Evolutionary conservation across 2,888 invertebrate genomes (phyloP).

Genomic region (Cremastinae sp.): DNA sequence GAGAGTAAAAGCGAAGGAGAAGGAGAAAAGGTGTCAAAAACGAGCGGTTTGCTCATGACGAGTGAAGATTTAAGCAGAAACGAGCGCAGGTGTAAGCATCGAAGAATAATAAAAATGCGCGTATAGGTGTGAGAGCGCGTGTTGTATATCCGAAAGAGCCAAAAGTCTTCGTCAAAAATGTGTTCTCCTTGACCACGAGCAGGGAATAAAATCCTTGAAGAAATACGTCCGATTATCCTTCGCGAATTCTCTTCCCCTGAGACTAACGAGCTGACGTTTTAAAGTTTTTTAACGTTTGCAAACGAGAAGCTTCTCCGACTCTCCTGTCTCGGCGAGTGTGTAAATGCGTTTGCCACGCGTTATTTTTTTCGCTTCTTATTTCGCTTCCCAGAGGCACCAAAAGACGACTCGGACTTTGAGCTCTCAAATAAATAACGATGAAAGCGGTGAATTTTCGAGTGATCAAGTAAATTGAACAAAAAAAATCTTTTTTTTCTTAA

Average conservation of each 20-base stretch:
- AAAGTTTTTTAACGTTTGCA: slow-evolving; percentile 37
- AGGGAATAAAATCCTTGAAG: slow-evolving; percentile 4
- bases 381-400: not conserved
- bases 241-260: not conserved
- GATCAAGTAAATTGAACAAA: no score
- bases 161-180: slow-evolving; percentile 22
- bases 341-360: not conserved
- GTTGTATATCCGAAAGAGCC: slow-evolving; percentile 13
- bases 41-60: slow-evolving; percentile 23
- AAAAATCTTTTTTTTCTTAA: no score
- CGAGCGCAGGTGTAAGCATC: slow-evolving; percentile 50
- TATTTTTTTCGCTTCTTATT: slow-evolving; percentile 27
- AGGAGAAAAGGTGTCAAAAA: not conserved
- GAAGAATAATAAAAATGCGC: slow-evolving; percentile 51
- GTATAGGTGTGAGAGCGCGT: slow-evolving; percentile 18
- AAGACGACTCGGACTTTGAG: no score
- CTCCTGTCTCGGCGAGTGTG: slow-evolving; percentile 1
- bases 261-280: slow-evolving; percentile 55
- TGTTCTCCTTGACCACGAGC: not conserved
- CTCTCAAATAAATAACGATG: no score
- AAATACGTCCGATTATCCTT: slow-evolving; percentile 51
- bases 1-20: not conserved
- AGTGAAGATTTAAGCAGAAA: slow-evolving; percentile 4
- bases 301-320: slow-evolving; percentile 12
- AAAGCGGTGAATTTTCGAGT: no score